Conservation (phyloP, 2,113 vertebrate genomes). For the Scolopax mira region DNA sequence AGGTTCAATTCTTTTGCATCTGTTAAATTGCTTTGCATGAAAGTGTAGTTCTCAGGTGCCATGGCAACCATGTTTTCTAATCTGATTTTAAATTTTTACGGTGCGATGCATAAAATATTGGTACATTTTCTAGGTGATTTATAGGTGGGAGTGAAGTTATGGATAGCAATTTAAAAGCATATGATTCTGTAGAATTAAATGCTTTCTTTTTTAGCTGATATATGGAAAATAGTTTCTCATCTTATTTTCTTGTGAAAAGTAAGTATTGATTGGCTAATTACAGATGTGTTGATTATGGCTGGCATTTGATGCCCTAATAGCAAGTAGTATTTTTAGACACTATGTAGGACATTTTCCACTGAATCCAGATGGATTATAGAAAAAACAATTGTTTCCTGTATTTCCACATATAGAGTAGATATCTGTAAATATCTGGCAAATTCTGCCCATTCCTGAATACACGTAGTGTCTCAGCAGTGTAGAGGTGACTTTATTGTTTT, state of each 20-base stretch:
- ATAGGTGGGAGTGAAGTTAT: constrained; percentile 39
- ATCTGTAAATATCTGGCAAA: neutral
- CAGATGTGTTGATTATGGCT: neutral
- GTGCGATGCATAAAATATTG: constrained; percentile 34
- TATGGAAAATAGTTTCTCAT: neutral
- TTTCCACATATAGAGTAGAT: neutral
- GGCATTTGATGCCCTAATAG: neutral
- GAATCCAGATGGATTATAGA: neutral
- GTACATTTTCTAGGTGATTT: constrained; percentile 44
- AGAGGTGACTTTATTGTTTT: neutral
- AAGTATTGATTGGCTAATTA: neutral
- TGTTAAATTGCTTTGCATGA: constrained; percentile 69
- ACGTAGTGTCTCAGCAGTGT: neutral
- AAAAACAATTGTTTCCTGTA: neutral
- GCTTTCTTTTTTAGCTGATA: neutral
- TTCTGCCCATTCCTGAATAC: neutral
- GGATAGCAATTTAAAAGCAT: neutral
- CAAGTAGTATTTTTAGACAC: neutral
- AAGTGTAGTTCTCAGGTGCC: constrained; percentile 58
- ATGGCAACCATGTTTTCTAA: constrained; percentile 68
- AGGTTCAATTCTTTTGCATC: constrained; percentile 53
- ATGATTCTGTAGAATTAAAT: neutral
- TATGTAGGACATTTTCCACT: neutral
- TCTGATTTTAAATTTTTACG: constrained; percentile 61
- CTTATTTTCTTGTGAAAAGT: neutral